Percentiles rank a stretch among this genome's conserved stretches.
phyloP scores from a whole-genome alignment of 1,140 invertebrate genomes.

The Micrasema longulum region DNA sequence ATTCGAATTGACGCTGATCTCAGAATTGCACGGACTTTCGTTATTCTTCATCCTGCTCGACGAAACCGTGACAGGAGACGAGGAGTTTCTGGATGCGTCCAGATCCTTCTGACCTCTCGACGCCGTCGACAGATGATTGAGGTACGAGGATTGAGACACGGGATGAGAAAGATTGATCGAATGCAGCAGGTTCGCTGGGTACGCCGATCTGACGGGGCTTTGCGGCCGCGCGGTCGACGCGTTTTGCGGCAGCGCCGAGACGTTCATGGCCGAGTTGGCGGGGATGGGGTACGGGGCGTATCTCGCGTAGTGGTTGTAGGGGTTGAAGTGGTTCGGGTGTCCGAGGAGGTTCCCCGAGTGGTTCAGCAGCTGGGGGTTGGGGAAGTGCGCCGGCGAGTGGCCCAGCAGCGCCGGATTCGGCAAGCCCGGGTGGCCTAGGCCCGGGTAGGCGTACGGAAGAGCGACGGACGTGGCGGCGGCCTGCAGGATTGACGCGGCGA shows the following conservation, averaged over 20 bases:
- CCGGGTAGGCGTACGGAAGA: constrained; percentile 70
- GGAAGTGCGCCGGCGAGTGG: constrained; percentile 60
- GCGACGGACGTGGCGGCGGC: constrained; percentile 81
- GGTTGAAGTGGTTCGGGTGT: constrained; percentile 56
- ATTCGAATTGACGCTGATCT: constrained; percentile 54
- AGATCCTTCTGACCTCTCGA: constrained; percentile 37
- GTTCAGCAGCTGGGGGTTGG: constrained; percentile 64
- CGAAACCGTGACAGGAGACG: constrained; percentile 47
- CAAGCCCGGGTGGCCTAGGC: constrained; percentile 65
- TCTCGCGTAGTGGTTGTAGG: constrained; percentile 58
- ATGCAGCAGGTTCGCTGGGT: constrained; percentile 51
- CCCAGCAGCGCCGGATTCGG: constrained; percentile 65
- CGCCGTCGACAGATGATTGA: constrained; percentile 10
- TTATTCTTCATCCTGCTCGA: constrained; percentile 47
- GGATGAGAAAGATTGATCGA: constrained; percentile 51
- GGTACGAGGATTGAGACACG: constrained; percentile 38
- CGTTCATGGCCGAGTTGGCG: constrained; percentile 47
- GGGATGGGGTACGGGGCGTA: constrained; percentile 60
- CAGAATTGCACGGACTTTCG: constrained; percentile 51
- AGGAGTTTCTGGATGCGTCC: constrained; percentile 44
- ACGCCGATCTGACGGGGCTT: constrained; percentile 23
- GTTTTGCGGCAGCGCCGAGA: constrained; percentile 54
- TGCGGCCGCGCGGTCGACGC: not conserved
- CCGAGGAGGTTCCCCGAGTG: constrained; percentile 62
- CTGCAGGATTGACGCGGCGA: constrained; percentile 91